Evolutionary conservation across 1,140 invertebrate genomes (phyloP), one percentile per base, ranked within the genome.

Genomic region (Rhopalosiphum padi): DNA sequence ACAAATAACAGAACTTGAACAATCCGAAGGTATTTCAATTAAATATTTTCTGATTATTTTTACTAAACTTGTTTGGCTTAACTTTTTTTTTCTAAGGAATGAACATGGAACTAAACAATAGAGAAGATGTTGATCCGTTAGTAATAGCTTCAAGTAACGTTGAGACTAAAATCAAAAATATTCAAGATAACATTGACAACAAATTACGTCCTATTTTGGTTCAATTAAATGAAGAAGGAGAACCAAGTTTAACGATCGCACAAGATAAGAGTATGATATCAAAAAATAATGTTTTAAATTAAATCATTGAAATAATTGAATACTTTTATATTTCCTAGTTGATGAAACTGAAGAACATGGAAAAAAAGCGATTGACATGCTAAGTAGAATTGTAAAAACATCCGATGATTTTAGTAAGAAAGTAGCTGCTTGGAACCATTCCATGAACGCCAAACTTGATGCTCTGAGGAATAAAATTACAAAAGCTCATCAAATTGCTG

Each of bases 401-500:
- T 85, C 83, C 43, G 51, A 95, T 9, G 96, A 96, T 77, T 95
- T 97, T 25, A 96, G 96, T 94, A 94, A 95, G 25, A 96, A 96
- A 94, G 96, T 97, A 94, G 95, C 96, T 51, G 95, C 95, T 68
- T 97, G 96, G 95, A 97, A 97, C 94, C 95, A 96, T 51, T 96
- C 96, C 0, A 95, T 97, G 46, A 94, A 96, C 0, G 95, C 95
- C 5, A 97, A 97, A 94, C 94, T 98, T 35, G 96, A 96, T 86
- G 96, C 96, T 87, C 95, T 99, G 0, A 96, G 96, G 51, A 96
- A 97, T 94, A 97, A 97, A 95, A 98, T 98, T 91, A 96, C 96
- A 6, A 96, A 97, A 94, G 97, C 98, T 0, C 96, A 96, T 94
- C 98, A 98, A 95, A 97, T 97, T 23, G 98, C 98, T 1, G 97